phyloP scores from a whole-genome alignment of 2,113 vertebrate genomes.

The Acanthochromis polyacanthus region DNA sequence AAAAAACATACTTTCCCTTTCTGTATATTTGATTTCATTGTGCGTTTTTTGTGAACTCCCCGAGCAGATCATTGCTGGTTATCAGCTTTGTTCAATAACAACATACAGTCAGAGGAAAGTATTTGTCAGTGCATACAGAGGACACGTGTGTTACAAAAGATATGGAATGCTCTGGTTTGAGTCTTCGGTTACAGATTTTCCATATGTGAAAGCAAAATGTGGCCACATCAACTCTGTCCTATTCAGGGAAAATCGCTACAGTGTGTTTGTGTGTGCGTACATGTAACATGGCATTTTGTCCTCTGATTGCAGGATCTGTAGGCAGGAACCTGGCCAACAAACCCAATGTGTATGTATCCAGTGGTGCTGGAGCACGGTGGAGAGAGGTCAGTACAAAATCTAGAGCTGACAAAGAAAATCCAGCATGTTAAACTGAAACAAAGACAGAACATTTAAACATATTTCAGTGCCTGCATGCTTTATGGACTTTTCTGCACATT shows the following conservation, averaged over 20 bases:
- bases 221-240: neutral
- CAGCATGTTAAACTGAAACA: too few species aligned
- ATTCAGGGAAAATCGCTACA: constrained; percentile 16
- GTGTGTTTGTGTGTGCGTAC: neutral
- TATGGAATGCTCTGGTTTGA: constrained; percentile 22
- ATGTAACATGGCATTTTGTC: constrained; percentile 33
- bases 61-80: neutral
- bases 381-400: constrained; percentile 89
- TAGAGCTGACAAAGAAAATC: constrained; percentile 6
- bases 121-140: constrained; percentile 3
- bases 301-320: constrained; percentile 87
- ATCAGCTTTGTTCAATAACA: constrained; percentile 1
- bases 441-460: too few species aligned
- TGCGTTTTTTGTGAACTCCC: neutral
- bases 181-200: constrained; percentile 35
- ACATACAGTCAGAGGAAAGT: neutral
- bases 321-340: constrained; percentile 95
- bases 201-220: constrained; percentile 29
- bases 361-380: constrained; percentile 94
- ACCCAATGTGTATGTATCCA: constrained; percentile 95
- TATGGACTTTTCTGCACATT: too few species aligned
- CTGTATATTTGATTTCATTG: neutral
- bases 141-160: constrained; percentile 14
- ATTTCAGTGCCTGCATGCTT: too few species aligned
- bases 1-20: too few species aligned